Conservation (phyloP, 2,888 invertebrate genomes). For the Agrotis ipsilon region DNA sequence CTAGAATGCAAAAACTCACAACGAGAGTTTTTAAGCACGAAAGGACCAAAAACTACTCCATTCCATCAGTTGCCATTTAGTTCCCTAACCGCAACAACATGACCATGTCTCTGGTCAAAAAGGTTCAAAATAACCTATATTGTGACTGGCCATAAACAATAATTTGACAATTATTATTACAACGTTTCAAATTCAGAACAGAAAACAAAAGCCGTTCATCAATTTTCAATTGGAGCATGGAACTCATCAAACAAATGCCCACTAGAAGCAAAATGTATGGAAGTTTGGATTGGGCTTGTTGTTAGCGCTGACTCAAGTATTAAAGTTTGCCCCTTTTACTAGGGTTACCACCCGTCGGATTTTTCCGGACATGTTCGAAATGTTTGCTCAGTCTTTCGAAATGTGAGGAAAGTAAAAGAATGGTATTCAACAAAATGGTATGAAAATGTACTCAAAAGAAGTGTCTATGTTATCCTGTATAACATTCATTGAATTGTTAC, state of each 20-base stretch:
- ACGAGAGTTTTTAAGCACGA: no score
- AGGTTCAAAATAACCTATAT: background rate
- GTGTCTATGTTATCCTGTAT: no score
- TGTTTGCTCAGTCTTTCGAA: background rate
- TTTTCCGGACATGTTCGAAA: background rate
- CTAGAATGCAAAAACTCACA: no score
- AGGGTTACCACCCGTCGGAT: background rate
- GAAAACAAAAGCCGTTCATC: constrained; percentile 64
- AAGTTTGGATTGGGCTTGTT: constrained; percentile 54
- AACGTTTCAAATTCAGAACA: constrained; percentile 32
- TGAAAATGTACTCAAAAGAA: no score
- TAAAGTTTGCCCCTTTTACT: constrained; percentile 33
- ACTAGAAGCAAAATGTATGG: constrained; percentile 58
- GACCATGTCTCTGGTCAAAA: background rate
- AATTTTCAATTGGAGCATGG: constrained; percentile 58
- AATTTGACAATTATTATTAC: constrained; percentile 3
- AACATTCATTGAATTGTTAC: no score
- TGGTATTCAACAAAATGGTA: background rate
- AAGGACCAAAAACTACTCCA: no score
- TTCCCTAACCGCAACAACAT: no score
- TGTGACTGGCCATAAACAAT: background rate
- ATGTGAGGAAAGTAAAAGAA: background rate
- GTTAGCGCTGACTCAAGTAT: constrained; percentile 61
- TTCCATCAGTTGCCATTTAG: no score
- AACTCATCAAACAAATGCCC: constrained; percentile 65